phyloP scores from a whole-genome alignment of 2,113 vertebrate genomes.

The Eulemur macaco region DNA sequence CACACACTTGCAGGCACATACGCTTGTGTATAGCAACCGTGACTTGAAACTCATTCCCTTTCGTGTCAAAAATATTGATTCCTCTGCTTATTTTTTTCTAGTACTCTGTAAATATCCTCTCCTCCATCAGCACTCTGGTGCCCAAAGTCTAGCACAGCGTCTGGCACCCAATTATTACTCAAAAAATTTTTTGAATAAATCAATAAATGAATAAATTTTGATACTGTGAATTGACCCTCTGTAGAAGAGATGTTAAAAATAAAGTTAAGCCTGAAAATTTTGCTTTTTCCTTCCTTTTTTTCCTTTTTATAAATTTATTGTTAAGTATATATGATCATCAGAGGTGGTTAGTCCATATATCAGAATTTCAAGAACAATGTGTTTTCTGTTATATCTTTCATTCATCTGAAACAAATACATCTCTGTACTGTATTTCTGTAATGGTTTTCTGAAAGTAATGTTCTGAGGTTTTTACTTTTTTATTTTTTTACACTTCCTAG shows the following conservation, averaged over 20 bases:
- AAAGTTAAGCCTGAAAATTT: not conserved
- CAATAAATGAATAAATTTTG: not conserved
- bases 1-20: too few species aligned
- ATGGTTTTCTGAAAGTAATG: not conserved
- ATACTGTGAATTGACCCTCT: not conserved
- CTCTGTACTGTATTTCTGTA: not conserved
- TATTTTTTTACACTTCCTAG: constrained; percentile 81
- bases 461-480: constrained; percentile 38
- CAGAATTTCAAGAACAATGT: not conserved
- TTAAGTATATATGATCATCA: not conserved
- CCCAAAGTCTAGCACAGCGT: not conserved
- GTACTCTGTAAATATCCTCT: not conserved
- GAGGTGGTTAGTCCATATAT: not conserved
- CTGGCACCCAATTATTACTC: not conserved
- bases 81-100: not conserved
- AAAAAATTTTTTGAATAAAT: not conserved
- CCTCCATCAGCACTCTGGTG: not conserved
- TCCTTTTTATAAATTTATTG: not conserved
- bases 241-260: not conserved
- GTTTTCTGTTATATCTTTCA: not conserved
- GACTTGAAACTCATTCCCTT: not conserved
- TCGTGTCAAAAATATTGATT: not conserved
- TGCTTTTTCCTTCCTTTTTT: not conserved
- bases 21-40: too few species aligned
- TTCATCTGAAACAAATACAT: not conserved